phyloP scores from a whole-genome alignment of 2,888 invertebrate species.

The Pharmacophagus antenor region DNA sequence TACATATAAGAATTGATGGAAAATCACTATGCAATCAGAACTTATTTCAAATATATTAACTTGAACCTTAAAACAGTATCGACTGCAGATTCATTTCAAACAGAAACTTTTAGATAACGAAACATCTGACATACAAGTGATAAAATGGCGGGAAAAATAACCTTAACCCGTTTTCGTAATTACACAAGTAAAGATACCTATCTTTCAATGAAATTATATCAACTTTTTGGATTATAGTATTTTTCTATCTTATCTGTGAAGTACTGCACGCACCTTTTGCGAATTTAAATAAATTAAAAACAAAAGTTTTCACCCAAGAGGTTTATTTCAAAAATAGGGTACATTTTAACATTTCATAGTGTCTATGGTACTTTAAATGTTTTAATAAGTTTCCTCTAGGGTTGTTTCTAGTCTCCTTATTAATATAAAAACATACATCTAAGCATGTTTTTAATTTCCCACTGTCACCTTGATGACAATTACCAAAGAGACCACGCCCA shows the following conservation, averaged over 20 bases:
- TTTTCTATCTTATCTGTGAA: background rate
- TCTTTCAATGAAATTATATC: no score
- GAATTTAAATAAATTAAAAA: background rate
- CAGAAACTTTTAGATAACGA: background rate
- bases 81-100: background rate
- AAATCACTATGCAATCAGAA: background rate
- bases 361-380: background rate
- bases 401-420: background rate
- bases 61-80: background rate
- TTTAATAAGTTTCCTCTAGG: no score
- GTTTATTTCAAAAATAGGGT: background rate
- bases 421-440: background rate
- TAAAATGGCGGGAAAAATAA: background rate
- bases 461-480: background rate
- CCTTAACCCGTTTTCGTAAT: no score
- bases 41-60: background rate
- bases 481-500: background rate
- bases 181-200: no score
- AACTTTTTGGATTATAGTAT: background rate
- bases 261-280: no score
- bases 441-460: background rate
- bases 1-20: background rate
- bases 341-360: background rate
- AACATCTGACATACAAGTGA: background rate
- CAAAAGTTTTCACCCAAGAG: background rate